Evolutionary conservation across 2,888 invertebrate species (phyloP).

Genomic region (Willowsia nigromaculata): DNA sequence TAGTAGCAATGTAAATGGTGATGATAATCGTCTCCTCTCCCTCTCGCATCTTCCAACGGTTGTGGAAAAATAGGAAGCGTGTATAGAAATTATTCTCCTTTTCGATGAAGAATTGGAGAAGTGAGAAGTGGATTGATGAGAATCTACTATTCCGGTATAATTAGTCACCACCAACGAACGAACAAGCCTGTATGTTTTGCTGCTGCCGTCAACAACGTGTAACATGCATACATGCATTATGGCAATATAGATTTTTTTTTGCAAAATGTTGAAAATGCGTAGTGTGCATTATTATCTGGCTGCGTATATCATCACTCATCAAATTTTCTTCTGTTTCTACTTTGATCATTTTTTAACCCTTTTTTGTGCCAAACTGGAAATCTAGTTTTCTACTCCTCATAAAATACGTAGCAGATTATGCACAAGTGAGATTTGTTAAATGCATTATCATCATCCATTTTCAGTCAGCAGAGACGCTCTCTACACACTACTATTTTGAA

Average conservation of each 20-base stretch:
- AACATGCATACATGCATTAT: slow-evolving; percentile 19
- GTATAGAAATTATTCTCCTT: slow-evolving; percentile 3
- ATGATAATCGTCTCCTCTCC: slow-evolving; percentile 30
- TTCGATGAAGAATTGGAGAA: slow-evolving; percentile 44
- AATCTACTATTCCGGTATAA: slow-evolving; percentile 70
- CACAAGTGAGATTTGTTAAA: neutral
- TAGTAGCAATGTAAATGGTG: slow-evolving; percentile 31
- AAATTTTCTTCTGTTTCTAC: neutral
- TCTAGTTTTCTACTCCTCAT: slow-evolving; percentile 59
- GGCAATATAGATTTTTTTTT: neutral
- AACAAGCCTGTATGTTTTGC: neutral
- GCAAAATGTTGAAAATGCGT: slow-evolving; percentile 30
- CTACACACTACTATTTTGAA: neutral
- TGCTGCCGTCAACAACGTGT: slow-evolving; percentile 28
- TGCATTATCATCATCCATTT: neutral
- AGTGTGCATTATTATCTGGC: slow-evolving; percentile 32
- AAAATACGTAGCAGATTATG: slow-evolving; percentile 32
- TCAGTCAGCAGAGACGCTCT: neutral
- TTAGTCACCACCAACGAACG: slow-evolving; percentile 68
- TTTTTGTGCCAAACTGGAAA: slow-evolving; percentile 63
- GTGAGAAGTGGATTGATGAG: slow-evolving; percentile 64
- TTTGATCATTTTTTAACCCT: slow-evolving; percentile 19
- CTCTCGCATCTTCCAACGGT: neutral
- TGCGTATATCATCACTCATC: neutral
- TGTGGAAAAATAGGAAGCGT: slow-evolving; percentile 58